phyloP scores from a whole-genome alignment of 2,113 vertebrate species.

The Oriolus oriolus region DNA sequence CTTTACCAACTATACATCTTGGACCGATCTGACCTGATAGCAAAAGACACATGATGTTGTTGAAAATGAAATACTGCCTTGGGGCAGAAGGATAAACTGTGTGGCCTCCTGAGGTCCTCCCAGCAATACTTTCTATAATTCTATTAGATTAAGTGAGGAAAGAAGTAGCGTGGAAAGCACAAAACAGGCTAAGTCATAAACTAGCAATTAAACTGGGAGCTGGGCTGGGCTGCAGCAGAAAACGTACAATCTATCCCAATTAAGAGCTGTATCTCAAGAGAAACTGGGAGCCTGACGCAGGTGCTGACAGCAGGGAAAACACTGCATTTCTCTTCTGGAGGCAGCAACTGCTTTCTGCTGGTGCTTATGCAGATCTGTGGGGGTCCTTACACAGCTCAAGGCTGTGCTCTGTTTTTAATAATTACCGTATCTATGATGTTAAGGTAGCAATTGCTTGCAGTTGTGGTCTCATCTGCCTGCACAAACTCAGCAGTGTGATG shows the following conservation, averaged over 20 bases:
- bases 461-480: not conserved
- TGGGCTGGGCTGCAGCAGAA: constrained; percentile 48
- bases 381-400: not conserved
- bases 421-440: not conserved
- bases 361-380: not conserved
- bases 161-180: constrained; percentile 19
- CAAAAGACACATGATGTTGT: constrained; percentile 51
- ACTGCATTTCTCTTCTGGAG: constrained; percentile 10
- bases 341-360: constrained; percentile 8
- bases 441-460: not conserved
- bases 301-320: constrained; percentile 57
- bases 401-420: not conserved
- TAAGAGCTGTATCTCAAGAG: constrained; percentile 59
- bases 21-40: constrained; percentile 40
- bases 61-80: constrained; percentile 57
- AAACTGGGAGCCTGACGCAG: constrained; percentile 32
- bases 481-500: not conserved
- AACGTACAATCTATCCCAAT: constrained; percentile 64
- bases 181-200: constrained; percentile 56
- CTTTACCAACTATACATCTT: constrained; percentile 21
- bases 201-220: constrained; percentile 28
- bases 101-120: constrained; percentile 50
- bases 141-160: constrained; percentile 48
- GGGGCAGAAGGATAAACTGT: constrained; percentile 57
- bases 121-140: constrained; percentile 57